Base-by-base conservation (phyloP, 2,888 invertebrate species). In the Erynnis tages region DNA sequence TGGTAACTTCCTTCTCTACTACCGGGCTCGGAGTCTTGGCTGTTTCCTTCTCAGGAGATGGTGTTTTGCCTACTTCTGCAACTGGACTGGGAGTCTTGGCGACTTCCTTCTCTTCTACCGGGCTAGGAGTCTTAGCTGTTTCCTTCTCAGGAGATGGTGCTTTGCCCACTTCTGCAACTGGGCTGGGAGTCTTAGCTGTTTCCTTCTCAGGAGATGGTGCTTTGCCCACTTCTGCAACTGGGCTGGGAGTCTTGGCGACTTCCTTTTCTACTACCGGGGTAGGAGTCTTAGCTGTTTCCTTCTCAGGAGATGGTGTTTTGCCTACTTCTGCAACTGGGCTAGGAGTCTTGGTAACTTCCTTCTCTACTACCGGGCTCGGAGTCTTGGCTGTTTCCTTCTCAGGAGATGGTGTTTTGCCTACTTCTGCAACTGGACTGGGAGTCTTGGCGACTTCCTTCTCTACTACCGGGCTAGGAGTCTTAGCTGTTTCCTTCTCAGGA, bases 31-130 rank as follows among this genome's bases (percentile, higher is more conserved):
- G n/a, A n/a, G 21, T 21, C 6, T 4, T 21, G 21, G 3, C 21
- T 21, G 6, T 4, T 21, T 21, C 21, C 21, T 21, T 21, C 6
- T 32, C 37, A 13, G 37, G 37, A 1, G 4, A 8, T n/a, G 10
- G 37, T 37, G 17, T n/a, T 13, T 56, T 54, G 0, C 60, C 54
- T 3, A 52, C 56, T 1, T 17, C n/a, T 37, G 55, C 49, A 0
- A 37, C 7, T 2, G 41, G 8, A 14, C 34, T 53, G 1, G 35
- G 23, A 45, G 0, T 7, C 37, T 3, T 53, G 45, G 21, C 21
- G 21, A 6, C 2, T 30, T 7, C 11, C 11, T 30, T 10, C 21
- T 21, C 19, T 10, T n/a, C 5, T 37, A 4, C 10, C 2, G 41
- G 47, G 23, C 49, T 21, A 21, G 21, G 21, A 4, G 21, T 21